Evolutionary conservation across 2,113 vertebrate species (phyloP).

Genomic region (Protobothrops mucrosquamatus): DNA sequence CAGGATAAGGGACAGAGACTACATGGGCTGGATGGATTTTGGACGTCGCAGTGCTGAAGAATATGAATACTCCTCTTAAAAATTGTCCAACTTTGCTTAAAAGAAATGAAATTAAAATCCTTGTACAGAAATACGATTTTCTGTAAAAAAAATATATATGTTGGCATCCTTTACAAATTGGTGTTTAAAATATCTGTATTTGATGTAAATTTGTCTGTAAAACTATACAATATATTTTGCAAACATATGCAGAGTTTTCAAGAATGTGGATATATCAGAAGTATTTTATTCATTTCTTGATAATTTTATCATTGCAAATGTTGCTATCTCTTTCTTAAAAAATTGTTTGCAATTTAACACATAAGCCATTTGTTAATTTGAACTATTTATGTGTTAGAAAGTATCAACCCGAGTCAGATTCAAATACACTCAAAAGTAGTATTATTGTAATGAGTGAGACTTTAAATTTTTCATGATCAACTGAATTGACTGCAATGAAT

Average conservation of each 20-base stretch:
- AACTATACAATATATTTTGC: slow-evolving; percentile 66
- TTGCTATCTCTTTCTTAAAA: slow-evolving; percentile 49
- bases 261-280: slow-evolving; percentile 74
- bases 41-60: slow-evolving; percentile 94
- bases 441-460: neutral
- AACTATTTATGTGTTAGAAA: neutral
- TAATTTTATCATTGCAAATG: slow-evolving; percentile 47
- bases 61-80: slow-evolving; percentile 89
- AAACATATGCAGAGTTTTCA: slow-evolving; percentile 80
- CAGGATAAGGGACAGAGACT: slow-evolving; percentile 94
- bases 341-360: slow-evolving; percentile 7
- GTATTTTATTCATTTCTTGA: slow-evolving; percentile 63
- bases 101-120: slow-evolving; percentile 28
- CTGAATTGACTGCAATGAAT: neutral
- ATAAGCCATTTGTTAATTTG: neutral
- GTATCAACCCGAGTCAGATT: neutral
- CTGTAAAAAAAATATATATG: slow-evolving; percentile 52
- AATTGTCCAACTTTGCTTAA: neutral
- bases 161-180: slow-evolving; percentile 61
- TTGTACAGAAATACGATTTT: slow-evolving; percentile 40
- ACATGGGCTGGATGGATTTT: slow-evolving; percentile 98
- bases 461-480: neutral
- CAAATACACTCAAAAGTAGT: neutral
- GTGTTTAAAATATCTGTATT: slow-evolving; percentile 78
- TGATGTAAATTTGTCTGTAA: slow-evolving; percentile 84